Base-by-base conservation (phyloP, 2,888 invertebrate genomes). In the Serripes groenlandicus region DNA sequence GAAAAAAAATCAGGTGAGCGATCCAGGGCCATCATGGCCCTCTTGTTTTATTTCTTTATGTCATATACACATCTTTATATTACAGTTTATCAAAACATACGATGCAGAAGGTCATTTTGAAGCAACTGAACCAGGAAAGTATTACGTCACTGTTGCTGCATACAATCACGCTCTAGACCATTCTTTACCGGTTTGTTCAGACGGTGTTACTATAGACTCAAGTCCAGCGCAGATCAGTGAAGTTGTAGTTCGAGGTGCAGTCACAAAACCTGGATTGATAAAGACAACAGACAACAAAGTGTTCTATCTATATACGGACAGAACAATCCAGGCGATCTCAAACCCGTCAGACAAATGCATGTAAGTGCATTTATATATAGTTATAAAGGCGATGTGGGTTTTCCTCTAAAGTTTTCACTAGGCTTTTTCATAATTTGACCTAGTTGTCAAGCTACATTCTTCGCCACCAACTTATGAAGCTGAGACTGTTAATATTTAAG, bases 121-220 rank as follows among this genome's bases (percentile, higher is more conserved):
- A 28, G 90, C 86, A 11, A 64, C 85, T 3, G 62, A 34, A 2
- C 74, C 82, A 15, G 91, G 89, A 0, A 81, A 58, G 15, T 92
- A 91, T 54, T 85, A 84, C 66, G 76, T 89, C 3, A 90, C 90
- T 11, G 90, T 92, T 3, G 90, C 89, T 21, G 91, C 90, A 15
- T 90, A 85, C 58, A 92, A 92, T 75, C 84, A 85, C 37, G 92
- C 91, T 4, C 69, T 90, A 7, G 89, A 85, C 26, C 81, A 83
- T 15, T 90, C 90, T 23, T 79, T 78, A 18, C 87, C 90, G 0
- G 90, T 91, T 18, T 92, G 92, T 81, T 91, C 90, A 30, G 90
- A 92, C 75, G 91, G 91, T 32, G 86, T 92, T 5, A 83, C 80
- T 0, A 73, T 91, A 9, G 88, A 88, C 56, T 71, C 68, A 4